Conservation (phyloP, 1,140 invertebrate genomes). For the Drosophila pseudoobscura region DNA sequence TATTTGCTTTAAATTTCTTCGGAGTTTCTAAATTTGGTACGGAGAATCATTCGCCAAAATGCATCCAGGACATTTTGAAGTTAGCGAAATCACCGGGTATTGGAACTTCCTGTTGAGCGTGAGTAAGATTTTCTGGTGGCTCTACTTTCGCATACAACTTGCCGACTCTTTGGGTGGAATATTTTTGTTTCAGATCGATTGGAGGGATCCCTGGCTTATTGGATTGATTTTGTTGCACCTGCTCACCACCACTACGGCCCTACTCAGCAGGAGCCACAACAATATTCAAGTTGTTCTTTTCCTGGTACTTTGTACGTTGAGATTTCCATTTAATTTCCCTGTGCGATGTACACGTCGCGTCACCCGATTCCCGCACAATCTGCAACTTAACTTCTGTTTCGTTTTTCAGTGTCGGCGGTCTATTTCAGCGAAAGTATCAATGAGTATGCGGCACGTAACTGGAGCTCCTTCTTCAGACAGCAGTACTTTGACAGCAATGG, state of each 20-base stretch:
- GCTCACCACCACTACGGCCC: constrained; percentile 89
- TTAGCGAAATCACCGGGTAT: constrained; percentile 86
- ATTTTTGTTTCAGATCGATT: constrained; percentile 90
- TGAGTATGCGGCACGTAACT: constrained; percentile 92
- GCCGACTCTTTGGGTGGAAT: background rate
- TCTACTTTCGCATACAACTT: no score
- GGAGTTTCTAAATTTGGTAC: no score
- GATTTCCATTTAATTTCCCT: constrained; percentile 2
- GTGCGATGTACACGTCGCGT: background rate
- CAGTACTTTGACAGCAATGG: constrained; percentile 97
- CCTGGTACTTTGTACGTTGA: constrained; percentile 90
- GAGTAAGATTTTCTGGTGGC: constrained; percentile 74
- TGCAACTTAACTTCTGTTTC: constrained; percentile 1
- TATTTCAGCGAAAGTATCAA: constrained; percentile 95
- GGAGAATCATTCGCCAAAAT: constrained; percentile 10
- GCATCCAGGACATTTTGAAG: constrained; percentile 83
- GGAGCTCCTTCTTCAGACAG: constrained; percentile 93
- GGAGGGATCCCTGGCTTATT: constrained; percentile 93
- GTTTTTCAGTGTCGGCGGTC: constrained; percentile 89
- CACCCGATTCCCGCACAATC: background rate
- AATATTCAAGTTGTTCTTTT: constrained; percentile 94
- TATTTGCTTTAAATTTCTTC: no score
- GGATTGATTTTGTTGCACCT: constrained; percentile 90
- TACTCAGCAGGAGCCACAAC: constrained; percentile 92
- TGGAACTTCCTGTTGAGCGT: constrained; percentile 86